Percentiles rank a stretch among this genome's conserved stretches.
Conservation (phyloP, 2,888 invertebrate species). For the Unio pictorum region DNA sequence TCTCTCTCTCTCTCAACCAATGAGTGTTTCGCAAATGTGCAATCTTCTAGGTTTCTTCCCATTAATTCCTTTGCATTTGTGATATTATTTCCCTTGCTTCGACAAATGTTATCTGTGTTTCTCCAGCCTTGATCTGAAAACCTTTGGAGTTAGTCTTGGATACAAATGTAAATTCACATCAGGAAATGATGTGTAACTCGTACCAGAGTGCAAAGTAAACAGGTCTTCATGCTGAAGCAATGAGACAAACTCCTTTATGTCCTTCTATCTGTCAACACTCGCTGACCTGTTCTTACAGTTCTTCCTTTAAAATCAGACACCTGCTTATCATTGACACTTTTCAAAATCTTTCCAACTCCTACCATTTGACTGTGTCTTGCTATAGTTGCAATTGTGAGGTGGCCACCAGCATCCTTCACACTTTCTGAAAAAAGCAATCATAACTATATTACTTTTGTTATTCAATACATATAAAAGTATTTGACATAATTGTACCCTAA, state of each 20-base stretch:
- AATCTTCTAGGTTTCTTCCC: too few relatives aligned
- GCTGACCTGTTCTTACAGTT: neutral
- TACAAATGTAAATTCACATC: conserved; percentile 1
- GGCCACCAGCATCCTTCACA: conserved; percentile 23
- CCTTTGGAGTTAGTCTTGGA: conserved; percentile 4
- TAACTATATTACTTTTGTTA: neutral
- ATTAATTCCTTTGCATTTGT: conserved; percentile 4
- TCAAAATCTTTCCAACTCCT: conserved; percentile 16
- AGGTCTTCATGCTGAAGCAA: conserved; percentile 11
- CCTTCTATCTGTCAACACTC: conserved; percentile 4
- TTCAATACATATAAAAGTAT: too few relatives aligned
- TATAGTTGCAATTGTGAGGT: conserved; percentile 25
- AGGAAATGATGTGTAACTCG: conserved; percentile 6
- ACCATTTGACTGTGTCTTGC: conserved; percentile 31
- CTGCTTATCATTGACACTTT: conserved; percentile 12
- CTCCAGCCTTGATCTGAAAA: conserved; percentile 3
- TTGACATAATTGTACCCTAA: too few relatives aligned
- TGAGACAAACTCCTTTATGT: conserved; percentile 14
- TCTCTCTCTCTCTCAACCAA: too few relatives aligned
- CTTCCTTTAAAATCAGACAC: conserved; percentile 4
- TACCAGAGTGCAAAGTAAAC: conserved; percentile 8
- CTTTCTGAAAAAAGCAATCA: conserved; percentile 17
- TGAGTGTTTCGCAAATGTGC: too few relatives aligned
- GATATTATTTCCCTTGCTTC: neutral
- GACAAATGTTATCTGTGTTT: conserved; percentile 4